Percentiles rank a stretch among this genome's conserved stretches.
Conservation (phyloP, 2,888 invertebrate species). For the Coelinius sp. region DNA sequence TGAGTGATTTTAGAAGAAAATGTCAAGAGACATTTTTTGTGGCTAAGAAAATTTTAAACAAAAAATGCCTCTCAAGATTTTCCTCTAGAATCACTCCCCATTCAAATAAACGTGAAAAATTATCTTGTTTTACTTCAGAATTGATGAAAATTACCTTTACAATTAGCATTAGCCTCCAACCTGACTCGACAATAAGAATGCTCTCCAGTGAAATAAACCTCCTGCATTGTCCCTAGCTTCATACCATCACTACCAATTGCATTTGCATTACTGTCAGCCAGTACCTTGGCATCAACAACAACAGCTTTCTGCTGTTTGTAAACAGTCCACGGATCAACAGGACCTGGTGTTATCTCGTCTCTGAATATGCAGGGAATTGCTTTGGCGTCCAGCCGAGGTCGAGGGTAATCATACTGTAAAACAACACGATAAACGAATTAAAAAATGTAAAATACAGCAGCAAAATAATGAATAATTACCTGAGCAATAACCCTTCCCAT, state of each 20-base stretch:
- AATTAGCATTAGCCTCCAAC: not conserved
- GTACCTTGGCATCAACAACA: no score
- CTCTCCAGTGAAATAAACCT: slow-evolving; percentile 6
- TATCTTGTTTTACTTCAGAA: not conserved
- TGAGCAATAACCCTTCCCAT: not conserved
- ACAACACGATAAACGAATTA: no score
- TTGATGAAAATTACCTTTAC: not conserved
- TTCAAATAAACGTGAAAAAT: not conserved
- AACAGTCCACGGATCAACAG: not conserved
- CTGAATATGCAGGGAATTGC: slow-evolving; percentile 1
- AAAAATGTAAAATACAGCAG: not conserved
- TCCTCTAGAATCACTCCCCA: no score
- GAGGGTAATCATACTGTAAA: not conserved
- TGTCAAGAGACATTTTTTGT: no score
- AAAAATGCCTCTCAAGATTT: no score
- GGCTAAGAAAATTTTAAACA: no score
- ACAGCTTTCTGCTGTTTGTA: not conserved
- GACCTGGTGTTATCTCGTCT: not conserved
- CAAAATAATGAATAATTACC: not conserved
- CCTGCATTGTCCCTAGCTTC: not conserved
- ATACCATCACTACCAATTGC: not conserved
- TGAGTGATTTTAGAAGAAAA: no score
- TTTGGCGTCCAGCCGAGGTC: not conserved
- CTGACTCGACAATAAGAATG: slow-evolving; percentile 1
- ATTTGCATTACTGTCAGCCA: not conserved